Base-by-base conservation (phyloP, 2,888 invertebrate species). In the Hemithea aestivaria region DNA sequence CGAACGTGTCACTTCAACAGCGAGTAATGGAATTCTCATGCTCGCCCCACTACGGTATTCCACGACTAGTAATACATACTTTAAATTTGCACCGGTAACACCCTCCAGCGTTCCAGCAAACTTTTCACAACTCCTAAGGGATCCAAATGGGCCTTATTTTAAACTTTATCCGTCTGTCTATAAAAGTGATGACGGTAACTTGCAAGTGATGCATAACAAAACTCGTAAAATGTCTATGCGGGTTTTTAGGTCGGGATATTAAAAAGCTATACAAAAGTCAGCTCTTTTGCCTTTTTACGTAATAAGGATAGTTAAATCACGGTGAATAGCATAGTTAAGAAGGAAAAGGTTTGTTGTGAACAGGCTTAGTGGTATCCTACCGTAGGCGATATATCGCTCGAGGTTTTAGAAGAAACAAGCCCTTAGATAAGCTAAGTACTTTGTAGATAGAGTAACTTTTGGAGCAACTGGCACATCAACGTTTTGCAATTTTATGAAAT, bases 21-120 rank as follows among this genome's bases (percentile, higher is more conserved):
- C 79, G n/a, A 72, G 75, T 84, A 85, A 85, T 85, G 84, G 83
- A 82, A 77, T 82, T 83, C 78, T 77, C 83, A 73, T 85, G 84
- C 84, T 84, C 76, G 63, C 68, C 56, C 48, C 71, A 64, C 66
- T 71, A 73, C 73, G 75, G 74, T 72, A 73, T 68, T 79, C 81
- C 68, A 73, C 74, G 63, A 65, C 63, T 76, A 71, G 73, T 75
- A 74, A 80, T 80, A 83, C 80, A 80, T 73, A 82, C 82, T 83
- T 84, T 73, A 81, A 81, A 82, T 83, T 82, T 81, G 74, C 81
- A 80, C 82, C 80, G 77, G 79, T 73, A 74, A 73, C 66, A 65
- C 72, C 74, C 74, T 67, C 73, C 63, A 73, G 73, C 74, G 66
- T 46, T 73, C 61, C 62, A 61, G 66, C 65, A 73, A 80, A 79